Percentiles rank a stretch among this genome's conserved stretches.
phyloP scores from a whole-genome alignment of 2,888 invertebrate species.

The Amitus sp. region DNA sequence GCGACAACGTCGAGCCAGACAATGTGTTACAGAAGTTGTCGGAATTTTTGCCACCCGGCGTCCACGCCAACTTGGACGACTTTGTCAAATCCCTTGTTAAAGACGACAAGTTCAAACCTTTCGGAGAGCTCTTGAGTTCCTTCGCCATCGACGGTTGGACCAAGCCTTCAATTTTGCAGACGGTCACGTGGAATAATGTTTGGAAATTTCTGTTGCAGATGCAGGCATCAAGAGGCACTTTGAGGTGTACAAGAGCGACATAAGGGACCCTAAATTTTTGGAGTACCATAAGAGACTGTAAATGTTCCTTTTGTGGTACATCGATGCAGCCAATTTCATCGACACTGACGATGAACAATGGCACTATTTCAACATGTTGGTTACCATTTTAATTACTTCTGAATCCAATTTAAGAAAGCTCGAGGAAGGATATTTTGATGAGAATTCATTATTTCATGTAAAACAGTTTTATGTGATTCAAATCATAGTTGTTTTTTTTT shows the following conservation, averaged over 20 bases:
- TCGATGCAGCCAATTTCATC: slow-evolving; percentile 95
- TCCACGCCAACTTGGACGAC: slow-evolving; percentile 76
- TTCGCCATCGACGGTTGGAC: slow-evolving; percentile 69
- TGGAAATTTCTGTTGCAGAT: slow-evolving; percentile 44
- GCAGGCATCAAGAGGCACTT: slow-evolving; percentile 67
- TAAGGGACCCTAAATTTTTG: slow-evolving; percentile 77
- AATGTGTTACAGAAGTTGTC: slow-evolving; percentile 77
- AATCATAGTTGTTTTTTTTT: too few relatives aligned
- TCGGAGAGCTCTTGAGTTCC: slow-evolving; percentile 75
- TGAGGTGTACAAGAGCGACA: slow-evolving; percentile 84
- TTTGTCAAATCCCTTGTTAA: slow-evolving; percentile 77
- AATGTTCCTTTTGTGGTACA: slow-evolving; percentile 93
- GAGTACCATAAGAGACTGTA: slow-evolving; percentile 86
- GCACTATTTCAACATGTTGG: slow-evolving; percentile 86
- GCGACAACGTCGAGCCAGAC: slow-evolving; percentile 76
- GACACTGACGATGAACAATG: slow-evolving; percentile 93
- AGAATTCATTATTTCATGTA: too few relatives aligned
- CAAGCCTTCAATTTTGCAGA: too few relatives aligned
- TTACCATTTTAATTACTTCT: slow-evolving; percentile 38
- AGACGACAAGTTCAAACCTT: slow-evolving; percentile 81
- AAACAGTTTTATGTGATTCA: too few relatives aligned
- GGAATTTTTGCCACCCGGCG: slow-evolving; percentile 77
- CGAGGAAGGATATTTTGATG: too few relatives aligned
- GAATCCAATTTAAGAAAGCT: too few relatives aligned
- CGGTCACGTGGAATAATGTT: too few relatives aligned